Base-by-base conservation (phyloP, 2,113 vertebrate species). In the Blennius ocellaris region DNA sequence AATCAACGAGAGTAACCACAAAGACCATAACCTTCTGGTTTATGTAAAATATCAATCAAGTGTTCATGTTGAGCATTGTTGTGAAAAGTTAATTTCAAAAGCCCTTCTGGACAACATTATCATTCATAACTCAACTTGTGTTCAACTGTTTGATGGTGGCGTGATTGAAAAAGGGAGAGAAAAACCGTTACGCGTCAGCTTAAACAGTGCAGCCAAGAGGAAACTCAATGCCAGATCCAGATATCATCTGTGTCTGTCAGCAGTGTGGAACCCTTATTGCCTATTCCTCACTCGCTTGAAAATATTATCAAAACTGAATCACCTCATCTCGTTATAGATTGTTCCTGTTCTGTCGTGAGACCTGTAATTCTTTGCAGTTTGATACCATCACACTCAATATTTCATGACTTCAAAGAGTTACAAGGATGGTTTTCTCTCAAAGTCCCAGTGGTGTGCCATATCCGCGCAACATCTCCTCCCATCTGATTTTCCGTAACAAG, bases 321-420 rank as follows among this genome's bases (percentile, higher is more conserved):
- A 81, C 74, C 55, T 43, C 52, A 78, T 84, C 56, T 82, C 69
- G 76, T 82, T 67, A 78, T 64, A 65, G 65, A 80, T 78, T 53
- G 60, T 62, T 77, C 36, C 58, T 79, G 30, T 72, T 78, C 57
- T 72, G 63, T 78, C 76, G 58, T 58, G 74, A 83, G 61, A 86
- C 74, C 43, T 61, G 66, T 68, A 59, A 68, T 86, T 82, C 68
- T 84, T 81, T 74, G 52, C 69, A 15, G 44, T 78, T 74, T 72
- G 82, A 89, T 84, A 81, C 53, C 11, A 86, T 89, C 82, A 3
- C 50, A 62, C 64, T 84, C 73, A 86, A 86, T 85, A 87, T 86
- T 88, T 86, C 54, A 88, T 81, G 71, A 49, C 71, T 58, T 76
- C 72, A 70, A 75, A 68, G 47, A 48, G 55, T 78, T 59, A 69